Conservation (phyloP, 2,888 invertebrate species). For the Tetheella fluctuosa region DNA sequence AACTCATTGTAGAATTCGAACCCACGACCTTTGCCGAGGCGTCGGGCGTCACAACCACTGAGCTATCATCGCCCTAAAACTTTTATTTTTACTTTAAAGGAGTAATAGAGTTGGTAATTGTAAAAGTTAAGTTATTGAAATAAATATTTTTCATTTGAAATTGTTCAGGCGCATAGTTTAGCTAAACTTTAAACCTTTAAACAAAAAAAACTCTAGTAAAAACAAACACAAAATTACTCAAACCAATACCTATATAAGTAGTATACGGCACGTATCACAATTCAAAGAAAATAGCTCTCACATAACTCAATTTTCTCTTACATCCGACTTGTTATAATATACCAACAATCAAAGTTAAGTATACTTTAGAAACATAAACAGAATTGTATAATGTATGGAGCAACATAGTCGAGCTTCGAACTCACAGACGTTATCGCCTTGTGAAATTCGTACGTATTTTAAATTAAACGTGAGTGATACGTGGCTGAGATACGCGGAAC, state of each 20-base stretch:
- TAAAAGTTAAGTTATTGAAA: too few species aligned
- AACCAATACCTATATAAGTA: too few species aligned
- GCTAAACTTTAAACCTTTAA: too few species aligned
- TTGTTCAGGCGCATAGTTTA: too few species aligned
- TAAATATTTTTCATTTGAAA: too few species aligned
- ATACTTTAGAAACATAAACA: slow-evolving; percentile 3
- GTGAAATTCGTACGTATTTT: slow-evolving; percentile 15
- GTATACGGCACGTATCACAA: background rate
- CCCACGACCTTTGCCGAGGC: too few species aligned
- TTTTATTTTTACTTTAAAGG: too few species aligned
- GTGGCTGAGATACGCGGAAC: background rate
- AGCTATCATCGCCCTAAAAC: too few species aligned
- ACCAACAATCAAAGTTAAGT: slow-evolving; percentile 4
- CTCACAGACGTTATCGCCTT: slow-evolving; percentile 12
- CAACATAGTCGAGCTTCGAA: background rate
- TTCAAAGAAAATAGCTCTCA: background rate
- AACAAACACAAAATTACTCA: background rate
- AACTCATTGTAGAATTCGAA: too few species aligned
- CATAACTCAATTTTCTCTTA: background rate
- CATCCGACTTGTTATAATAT: slow-evolving; percentile 3
- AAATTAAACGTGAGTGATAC: slow-evolving; percentile 15
- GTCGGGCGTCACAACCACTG: too few species aligned
- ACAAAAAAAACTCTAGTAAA: too few species aligned
- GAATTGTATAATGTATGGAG: background rate
- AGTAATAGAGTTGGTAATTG: too few species aligned